Evolutionary conservation across 1,140 invertebrate genomes (phyloP).

Genomic region (Teleogryllus occipitalis): DNA sequence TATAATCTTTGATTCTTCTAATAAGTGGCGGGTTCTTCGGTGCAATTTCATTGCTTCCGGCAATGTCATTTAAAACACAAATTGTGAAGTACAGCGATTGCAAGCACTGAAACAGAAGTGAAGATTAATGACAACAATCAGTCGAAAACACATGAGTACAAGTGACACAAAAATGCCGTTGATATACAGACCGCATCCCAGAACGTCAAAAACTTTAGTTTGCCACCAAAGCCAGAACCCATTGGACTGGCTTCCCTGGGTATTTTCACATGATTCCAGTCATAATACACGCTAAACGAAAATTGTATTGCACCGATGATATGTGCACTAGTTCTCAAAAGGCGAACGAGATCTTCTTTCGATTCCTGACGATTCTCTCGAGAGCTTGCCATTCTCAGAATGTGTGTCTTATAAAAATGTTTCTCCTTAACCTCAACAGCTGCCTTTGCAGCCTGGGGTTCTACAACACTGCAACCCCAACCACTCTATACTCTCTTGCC

Average conservation of each 20-base stretch:
- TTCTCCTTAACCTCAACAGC: too few relatives aligned
- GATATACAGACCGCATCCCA: slow-evolving; percentile 67
- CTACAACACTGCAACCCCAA: too few relatives aligned
- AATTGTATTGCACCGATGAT: slow-evolving; percentile 55
- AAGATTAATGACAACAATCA: slow-evolving; percentile 28
- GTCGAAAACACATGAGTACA: slow-evolving; percentile 19
- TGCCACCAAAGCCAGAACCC: slow-evolving; percentile 50
- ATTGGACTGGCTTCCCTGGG: slow-evolving; percentile 42
- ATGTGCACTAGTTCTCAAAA: slow-evolving; percentile 34
- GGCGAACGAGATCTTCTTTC: too few relatives aligned
- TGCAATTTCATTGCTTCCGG: slow-evolving; percentile 58
- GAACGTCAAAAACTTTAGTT: slow-evolving; percentile 81
- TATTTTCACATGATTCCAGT: slow-evolving; percentile 56
- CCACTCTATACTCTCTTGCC: too few relatives aligned
- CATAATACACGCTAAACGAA: slow-evolving; percentile 63
- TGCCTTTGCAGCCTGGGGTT: too few relatives aligned
- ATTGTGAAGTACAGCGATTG: slow-evolving; percentile 66
- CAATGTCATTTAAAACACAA: slow-evolving; percentile 61
- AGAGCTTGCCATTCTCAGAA: too few relatives aligned
- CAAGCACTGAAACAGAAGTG: slow-evolving; percentile 52
- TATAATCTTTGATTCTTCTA: slow-evolving; percentile 59
- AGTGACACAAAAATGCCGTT: background rate
- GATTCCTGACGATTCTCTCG: too few relatives aligned
- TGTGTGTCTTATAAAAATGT: too few relatives aligned
- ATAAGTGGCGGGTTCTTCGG: slow-evolving; percentile 56